Percentiles rank a stretch among this genome's conserved stretches.
phyloP scores from a whole-genome alignment of 2,888 invertebrate genomes.

The Lepidocyrtinus sp. region DNA sequence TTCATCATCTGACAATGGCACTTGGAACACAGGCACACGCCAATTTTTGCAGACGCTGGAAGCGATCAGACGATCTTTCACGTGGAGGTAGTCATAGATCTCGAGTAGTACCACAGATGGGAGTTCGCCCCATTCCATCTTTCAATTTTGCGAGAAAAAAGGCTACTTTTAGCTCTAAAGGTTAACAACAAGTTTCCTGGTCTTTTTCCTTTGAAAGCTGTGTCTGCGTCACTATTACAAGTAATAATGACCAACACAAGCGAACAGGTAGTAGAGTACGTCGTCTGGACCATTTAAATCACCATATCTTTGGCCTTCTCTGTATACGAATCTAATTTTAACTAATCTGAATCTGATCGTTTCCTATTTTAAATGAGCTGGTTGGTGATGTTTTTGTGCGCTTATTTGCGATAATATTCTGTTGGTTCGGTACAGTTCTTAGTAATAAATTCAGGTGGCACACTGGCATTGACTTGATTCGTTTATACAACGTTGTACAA shows the following conservation, averaged over 20 bases:
- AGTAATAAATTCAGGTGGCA: background rate
- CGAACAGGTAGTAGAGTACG: background rate
- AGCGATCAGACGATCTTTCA: conserved; percentile 62
- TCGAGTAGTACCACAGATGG: conserved; percentile 67
- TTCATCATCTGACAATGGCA: conserved; percentile 63
- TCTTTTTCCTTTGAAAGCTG: background rate
- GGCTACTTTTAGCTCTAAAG: background rate
- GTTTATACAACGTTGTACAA: conserved; percentile 3
- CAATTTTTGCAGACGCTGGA: conserved; percentile 66
- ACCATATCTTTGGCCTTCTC: conserved; percentile 9
- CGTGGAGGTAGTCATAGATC: conserved; percentile 64
- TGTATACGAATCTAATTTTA: background rate
- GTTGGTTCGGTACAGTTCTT: background rate
- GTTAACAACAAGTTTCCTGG: background rate
- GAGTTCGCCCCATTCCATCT: conserved; percentile 67
- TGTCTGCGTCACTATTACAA: background rate
- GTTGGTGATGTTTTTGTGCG: conserved; percentile 3
- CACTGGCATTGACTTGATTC: conserved; percentile 19
- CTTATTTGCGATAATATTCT: background rate
- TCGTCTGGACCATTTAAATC: conserved; percentile 38
- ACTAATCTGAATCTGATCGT: background rate
- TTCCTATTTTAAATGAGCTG: background rate
- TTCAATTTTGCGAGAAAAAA: conserved; percentile 11
- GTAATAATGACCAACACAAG: conserved; percentile 15
- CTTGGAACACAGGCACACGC: conserved; percentile 68